Evolutionary conservation across 2,888 invertebrate species (phyloP), one percentile per base, ranked within the genome.

Genomic region (Drosophila quinaria): DNA sequence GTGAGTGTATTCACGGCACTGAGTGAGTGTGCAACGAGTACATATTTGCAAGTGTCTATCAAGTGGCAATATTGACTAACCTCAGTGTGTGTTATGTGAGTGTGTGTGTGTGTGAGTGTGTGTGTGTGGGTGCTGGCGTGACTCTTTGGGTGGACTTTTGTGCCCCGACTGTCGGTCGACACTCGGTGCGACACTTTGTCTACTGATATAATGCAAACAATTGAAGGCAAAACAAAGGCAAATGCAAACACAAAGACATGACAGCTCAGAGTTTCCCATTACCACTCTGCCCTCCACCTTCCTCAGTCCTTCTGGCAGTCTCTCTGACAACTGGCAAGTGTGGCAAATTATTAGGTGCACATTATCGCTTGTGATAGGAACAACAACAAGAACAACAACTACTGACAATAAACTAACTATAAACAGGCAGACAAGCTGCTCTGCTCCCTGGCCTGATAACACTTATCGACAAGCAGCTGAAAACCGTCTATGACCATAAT

Each of bases 181-280:
- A 84, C 74, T 81, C 63, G 56, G 60, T 74, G 89, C 87, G 87
- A 79, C 85, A 84, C 87, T 80, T 78, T 81, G 89, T 81, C 85
- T 89, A 67, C 87, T 89, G 89, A 86, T 89, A 89, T 66, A 76
- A 67, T 55, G 70, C 83, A 69, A 65, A 70, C 71, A 80, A 66
- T 61, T 66, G 65, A 58, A 39, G 67, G 60, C 68, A 67, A 73
- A 64, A 77, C 76, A 77, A 74, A 65, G 58, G 68, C 68, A 73
- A 70, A 67, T 42, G 39, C 62, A 62, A 73, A 69, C 78, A 78
- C 76, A 77, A 78, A 73, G 78, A 31, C 78, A 64, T 42, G 63
- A 54, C 52, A 72, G 15, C 59, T 39, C 33, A 35, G 25, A 39
- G 35, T 41, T 47, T 19, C 42, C 42, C 22, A 22, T 6, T 5